Percentiles rank a stretch among this genome's conserved stretches.
phyloP scores from a whole-genome alignment of 2,113 vertebrate genomes.

The Seriola dumerili region DNA sequence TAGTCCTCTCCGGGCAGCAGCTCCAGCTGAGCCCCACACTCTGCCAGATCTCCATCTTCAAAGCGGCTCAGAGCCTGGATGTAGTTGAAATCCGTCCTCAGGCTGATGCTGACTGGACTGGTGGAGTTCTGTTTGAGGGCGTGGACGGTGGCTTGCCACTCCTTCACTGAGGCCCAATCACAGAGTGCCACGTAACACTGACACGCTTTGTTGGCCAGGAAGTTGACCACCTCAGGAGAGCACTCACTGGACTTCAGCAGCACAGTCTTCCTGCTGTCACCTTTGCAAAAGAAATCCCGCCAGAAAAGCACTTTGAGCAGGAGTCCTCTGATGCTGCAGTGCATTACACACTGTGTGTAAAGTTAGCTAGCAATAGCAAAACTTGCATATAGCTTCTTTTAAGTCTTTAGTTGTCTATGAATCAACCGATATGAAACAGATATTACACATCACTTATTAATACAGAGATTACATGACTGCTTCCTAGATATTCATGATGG shows the following conservation, averaged over 20 bases:
- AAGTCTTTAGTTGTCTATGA: too few relatives aligned
- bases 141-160: conserved; percentile 93
- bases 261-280: conserved; percentile 93
- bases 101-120: conserved; percentile 86
- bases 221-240: conserved; percentile 94
- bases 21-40: conserved; percentile 93
- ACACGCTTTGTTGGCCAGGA: conserved; percentile 95
- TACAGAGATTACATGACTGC: too few relatives aligned
- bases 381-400: too few relatives aligned
- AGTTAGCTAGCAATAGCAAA: too few relatives aligned
- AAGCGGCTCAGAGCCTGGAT: conserved; percentile 95
- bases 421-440: too few relatives aligned
- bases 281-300: conserved; percentile 69
- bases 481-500: too few relatives aligned
- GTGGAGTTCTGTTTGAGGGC: conserved; percentile 90
- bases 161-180: conserved; percentile 95
- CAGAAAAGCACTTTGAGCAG: neutral
- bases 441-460: too few relatives aligned
- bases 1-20: conserved; percentile 97
- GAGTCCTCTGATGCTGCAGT: neutral
- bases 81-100: conserved; percentile 97
- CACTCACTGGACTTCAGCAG: conserved; percentile 92
- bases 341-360: neutral
- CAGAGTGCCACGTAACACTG: conserved; percentile 95
- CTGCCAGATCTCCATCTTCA: conserved; percentile 91